A percentile compares a stretch with the other conserved stretches of the same genome.
phyloP scores from a whole-genome alignment of 2,113 vertebrate genomes.

The Paramisgurnus dabryanus region DNA sequence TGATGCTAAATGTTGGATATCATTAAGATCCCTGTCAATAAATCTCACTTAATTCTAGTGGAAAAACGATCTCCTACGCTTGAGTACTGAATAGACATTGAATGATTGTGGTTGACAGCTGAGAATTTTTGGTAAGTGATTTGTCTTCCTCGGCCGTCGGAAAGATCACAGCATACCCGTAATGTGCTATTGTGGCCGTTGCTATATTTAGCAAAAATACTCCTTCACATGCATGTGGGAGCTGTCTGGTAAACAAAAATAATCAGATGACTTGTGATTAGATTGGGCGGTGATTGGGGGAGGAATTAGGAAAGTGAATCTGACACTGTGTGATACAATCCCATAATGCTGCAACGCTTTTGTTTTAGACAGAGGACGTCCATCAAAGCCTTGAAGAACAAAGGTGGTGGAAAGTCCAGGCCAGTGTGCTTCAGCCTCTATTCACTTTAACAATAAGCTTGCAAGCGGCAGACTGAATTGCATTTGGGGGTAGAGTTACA shows the following conservation, averaged over 20 bases:
- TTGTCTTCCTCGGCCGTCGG: conserved; percentile 36
- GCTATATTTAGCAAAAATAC: conserved; percentile 60
- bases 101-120: conserved; percentile 31
- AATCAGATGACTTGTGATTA: conserved; percentile 9
- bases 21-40: conserved; percentile 3
- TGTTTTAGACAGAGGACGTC: conserved; percentile 9
- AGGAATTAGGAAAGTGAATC: conserved; percentile 7
- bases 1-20: conserved; percentile 1
- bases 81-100: not conserved
- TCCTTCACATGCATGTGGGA: conserved; percentile 26
- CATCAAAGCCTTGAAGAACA: conserved; percentile 20
- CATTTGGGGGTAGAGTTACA: conserved; percentile 36
- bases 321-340: not conserved
- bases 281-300: not conserved
- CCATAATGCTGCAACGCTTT: not conserved
- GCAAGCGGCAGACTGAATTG: not conserved
- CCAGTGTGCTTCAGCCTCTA: conserved; percentile 3
- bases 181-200: conserved; percentile 46
- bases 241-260: not conserved
- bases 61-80: not conserved
- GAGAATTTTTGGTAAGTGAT: conserved; percentile 30
- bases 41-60: conserved; percentile 25
- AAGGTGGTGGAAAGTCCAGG: conserved; percentile 26
- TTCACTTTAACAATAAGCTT: conserved; percentile 21
- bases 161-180: conserved; percentile 33